A percentile compares a stretch with the other conserved stretches of the same genome.
phyloP scores from a whole-genome alignment of 37 sponge, comb jelly and placozoan species.

The Cliona cf. orientalis region DNA sequence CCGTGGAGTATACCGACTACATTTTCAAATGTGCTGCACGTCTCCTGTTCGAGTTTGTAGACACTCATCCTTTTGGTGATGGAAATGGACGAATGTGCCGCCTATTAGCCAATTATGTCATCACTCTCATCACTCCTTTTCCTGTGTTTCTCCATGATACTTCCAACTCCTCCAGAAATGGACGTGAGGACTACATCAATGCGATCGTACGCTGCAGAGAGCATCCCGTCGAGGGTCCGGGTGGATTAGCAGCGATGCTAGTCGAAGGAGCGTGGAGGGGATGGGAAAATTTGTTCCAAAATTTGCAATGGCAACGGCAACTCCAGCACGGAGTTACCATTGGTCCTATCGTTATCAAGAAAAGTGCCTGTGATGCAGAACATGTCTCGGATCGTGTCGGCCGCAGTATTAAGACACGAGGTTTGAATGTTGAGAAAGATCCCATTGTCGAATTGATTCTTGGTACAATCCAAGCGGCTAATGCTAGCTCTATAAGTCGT shows the following conservation, averaged over 20 bases:
- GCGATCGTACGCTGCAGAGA: conserved; percentile 62
- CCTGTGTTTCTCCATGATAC: conserved; percentile 35
- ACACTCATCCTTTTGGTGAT: conserved; percentile 69
- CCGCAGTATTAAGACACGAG: too few relatives aligned
- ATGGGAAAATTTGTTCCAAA: conserved; percentile 35
- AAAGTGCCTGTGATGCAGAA: too few relatives aligned
- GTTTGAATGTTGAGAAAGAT: too few relatives aligned
- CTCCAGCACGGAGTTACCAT: not conserved
- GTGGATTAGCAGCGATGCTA: conserved; percentile 44
- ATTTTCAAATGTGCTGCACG: conserved; percentile 65
- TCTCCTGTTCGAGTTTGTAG: conserved; percentile 58
- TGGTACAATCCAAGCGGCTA: too few relatives aligned
- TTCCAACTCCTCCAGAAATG: conserved; percentile 1
- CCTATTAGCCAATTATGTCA: conserved; percentile 53
- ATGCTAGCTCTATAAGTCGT: too few relatives aligned
- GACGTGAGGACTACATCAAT: conserved; percentile 36
- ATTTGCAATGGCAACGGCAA: not conserved
- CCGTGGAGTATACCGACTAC: conserved; percentile 3
- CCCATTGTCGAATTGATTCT: too few relatives aligned
- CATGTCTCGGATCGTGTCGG: too few relatives aligned
- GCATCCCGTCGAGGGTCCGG: conserved; percentile 12
- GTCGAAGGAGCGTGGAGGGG: conserved; percentile 35
- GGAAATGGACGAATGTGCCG: conserved; percentile 77
- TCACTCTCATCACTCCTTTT: conserved; percentile 59
- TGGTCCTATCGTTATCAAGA: conserved; percentile 7